Evolutionary conservation across 2,797 vertebrate genomes (phyloP).

Genomic region (Gambelia wislizenii): DNA sequence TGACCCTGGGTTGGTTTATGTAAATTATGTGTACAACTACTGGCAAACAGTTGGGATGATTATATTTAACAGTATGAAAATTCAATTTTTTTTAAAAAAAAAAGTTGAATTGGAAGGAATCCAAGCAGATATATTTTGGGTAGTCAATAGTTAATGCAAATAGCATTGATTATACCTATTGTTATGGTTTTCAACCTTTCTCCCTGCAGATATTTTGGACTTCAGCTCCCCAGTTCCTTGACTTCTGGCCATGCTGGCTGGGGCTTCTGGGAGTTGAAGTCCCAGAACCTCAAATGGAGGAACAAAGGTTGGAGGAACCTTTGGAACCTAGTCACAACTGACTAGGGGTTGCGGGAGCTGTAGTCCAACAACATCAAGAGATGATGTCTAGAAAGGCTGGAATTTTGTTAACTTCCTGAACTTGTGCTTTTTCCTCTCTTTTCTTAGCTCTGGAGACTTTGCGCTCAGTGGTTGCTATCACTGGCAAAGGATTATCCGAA

Average conservation of each 20-base stretch:
- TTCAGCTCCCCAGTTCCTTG: background rate
- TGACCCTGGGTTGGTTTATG: background rate
- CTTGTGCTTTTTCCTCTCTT: background rate
- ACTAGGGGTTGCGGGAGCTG: background rate
- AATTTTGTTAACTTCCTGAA: background rate
- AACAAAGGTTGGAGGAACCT: too few species aligned
- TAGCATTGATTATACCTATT: background rate
- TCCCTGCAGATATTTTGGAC: background rate
- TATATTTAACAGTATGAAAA: background rate
- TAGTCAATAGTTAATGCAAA: background rate
- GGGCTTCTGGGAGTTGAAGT: background rate
- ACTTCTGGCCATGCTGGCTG: too few species aligned
- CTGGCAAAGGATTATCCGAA: constrained; percentile 87
- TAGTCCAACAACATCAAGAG: background rate
- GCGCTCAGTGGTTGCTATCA: constrained; percentile 79
- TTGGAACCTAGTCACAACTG: too few species aligned
- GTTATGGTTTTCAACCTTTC: background rate
- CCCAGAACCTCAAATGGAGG: background rate
- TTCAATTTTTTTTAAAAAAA: too few species aligned
- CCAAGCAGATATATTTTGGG: background rate
- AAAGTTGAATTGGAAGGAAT: too few species aligned
- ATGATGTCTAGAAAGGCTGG: background rate
- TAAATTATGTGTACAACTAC: background rate
- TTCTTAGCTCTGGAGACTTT: constrained; percentile 75
- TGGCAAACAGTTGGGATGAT: background rate